Conservation (phyloP, 2,113 vertebrate species). For the Pampusana beccarii region DNA sequence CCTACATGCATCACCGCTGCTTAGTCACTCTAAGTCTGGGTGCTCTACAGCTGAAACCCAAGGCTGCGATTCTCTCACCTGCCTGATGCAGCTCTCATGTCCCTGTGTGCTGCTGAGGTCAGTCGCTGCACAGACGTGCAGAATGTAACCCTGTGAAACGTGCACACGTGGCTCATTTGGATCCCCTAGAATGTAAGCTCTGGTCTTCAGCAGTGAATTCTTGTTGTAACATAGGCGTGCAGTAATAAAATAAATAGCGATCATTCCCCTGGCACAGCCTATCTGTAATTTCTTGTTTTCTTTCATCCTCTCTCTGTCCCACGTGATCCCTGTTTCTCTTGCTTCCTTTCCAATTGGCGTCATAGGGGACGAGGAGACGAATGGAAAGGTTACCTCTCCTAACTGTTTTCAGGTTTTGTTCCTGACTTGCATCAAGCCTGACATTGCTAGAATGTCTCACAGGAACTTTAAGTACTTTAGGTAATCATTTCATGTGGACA, state of each 20-base stretch:
- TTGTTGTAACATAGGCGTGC: background rate
- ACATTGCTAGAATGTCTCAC: background rate
- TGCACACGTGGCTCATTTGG: background rate
- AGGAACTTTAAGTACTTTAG: background rate
- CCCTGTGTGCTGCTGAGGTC: background rate
- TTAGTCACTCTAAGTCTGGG: background rate
- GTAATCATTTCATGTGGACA: background rate
- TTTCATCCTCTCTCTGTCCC: background rate
- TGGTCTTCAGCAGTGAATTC: background rate
- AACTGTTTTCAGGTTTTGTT: background rate
- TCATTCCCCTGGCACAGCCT: background rate
- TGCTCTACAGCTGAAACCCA: background rate
- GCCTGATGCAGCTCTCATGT: background rate
- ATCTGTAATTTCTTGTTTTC: background rate
- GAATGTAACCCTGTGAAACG: background rate
- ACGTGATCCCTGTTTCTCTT: background rate
- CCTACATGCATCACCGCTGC: background rate
- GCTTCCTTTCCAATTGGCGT: background rate
- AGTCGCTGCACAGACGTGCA: fast-evolving
- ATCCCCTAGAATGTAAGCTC: background rate
- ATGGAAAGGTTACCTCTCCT: background rate
- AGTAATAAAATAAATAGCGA: background rate
- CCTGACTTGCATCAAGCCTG: background rate
- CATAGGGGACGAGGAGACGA: background rate
- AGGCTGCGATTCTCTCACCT: background rate